These are phyloP conservation scores for Eufriesea mexicana DNA, from an alignment of 1,140 invertebrate genomes.

Conservation along the genomic window DNA sequence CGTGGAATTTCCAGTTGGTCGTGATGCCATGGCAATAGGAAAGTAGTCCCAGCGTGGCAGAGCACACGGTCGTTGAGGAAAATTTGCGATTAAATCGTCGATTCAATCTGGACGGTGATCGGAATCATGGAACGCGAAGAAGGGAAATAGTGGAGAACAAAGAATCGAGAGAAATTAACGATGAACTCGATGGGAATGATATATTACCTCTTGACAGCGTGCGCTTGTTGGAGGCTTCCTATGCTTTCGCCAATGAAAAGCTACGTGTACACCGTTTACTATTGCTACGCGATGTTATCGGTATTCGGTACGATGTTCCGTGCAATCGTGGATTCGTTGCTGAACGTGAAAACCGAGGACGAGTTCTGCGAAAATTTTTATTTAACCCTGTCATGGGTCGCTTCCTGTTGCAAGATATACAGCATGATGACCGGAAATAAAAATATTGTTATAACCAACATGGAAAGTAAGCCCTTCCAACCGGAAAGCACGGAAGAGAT, in stretches of 20 bases:
- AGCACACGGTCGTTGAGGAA: too few species aligned
- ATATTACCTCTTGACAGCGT: conserved; percentile 20
- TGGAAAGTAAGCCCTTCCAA: conserved; percentile 36
- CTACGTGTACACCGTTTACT: conserved; percentile 19
- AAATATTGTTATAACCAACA: conserved; percentile 45
- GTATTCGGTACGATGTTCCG: background rate
- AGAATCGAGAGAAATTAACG: background rate
- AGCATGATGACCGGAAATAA: conserved; percentile 39
- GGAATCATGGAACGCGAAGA: background rate
- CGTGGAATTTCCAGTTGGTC: too few species aligned
- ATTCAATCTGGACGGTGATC: background rate
- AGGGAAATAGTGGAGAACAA: background rate
- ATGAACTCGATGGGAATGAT: conserved; percentile 38
- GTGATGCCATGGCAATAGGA: too few species aligned
- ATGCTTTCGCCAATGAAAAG: conserved; percentile 22
- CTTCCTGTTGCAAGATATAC: conserved; percentile 49
- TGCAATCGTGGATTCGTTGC: conserved; percentile 28
- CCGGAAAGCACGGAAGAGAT: conserved; percentile 44
- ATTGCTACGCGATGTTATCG: background rate
- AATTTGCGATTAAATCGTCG: too few species aligned
- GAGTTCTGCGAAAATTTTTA: conserved; percentile 63
- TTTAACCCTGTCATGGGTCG: conserved; percentile 54
- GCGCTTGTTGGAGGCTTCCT: conserved; percentile 44
- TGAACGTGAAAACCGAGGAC: conserved; percentile 39
- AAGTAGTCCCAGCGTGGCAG: too few species aligned